A percentile compares a stretch with the other conserved stretches of the same genome.
Conservation (phyloP, 2,113 vertebrate genomes). For the Pica pica region DNA sequence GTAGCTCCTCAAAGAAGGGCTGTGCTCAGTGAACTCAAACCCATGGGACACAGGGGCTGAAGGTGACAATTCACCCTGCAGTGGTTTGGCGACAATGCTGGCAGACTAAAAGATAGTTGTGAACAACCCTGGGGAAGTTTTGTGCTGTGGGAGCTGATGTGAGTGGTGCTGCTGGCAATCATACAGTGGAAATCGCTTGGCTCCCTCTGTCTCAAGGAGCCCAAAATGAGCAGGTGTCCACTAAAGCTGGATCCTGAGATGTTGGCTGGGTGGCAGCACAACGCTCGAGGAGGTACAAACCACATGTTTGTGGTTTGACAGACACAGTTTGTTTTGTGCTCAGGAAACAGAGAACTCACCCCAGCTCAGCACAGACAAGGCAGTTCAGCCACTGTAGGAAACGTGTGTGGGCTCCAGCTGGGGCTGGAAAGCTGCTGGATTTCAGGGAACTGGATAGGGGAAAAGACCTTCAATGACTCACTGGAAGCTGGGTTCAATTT, state of each 20-base stretch:
- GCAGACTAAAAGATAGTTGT: background rate
- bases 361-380: background rate
- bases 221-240: background rate
- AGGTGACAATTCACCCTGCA: background rate
- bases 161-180: background rate
- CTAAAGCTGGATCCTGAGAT: background rate
- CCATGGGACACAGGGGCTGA: fast-evolving
- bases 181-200: background rate
- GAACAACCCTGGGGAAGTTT: background rate
- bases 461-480: background rate
- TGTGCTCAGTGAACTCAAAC: background rate
- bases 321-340: background rate
- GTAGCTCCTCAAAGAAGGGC: background rate
- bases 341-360: background rate
- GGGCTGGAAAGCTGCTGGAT: background rate
- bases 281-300: fast-evolving
- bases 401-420: background rate
- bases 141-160: background rate
- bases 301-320: background rate
- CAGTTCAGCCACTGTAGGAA: background rate
- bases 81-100: background rate
- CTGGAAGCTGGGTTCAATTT: background rate
- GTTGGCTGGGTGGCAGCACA: background rate
- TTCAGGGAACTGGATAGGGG: background rate
- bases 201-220: background rate